Evolutionary conservation across 2,888 invertebrate species (phyloP).

Genomic region (Drosophila colorata): DNA sequence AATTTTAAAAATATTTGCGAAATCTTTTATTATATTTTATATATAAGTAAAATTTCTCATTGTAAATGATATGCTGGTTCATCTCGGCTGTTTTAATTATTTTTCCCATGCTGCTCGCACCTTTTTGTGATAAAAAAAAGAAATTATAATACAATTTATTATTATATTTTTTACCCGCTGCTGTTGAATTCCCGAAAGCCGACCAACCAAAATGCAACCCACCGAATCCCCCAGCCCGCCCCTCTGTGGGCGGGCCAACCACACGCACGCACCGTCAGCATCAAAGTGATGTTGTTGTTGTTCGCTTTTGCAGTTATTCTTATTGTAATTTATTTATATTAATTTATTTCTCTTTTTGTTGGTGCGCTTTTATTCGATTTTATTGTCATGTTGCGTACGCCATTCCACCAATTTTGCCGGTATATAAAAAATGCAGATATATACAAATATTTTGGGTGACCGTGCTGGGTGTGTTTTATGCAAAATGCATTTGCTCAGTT

Average conservation of each 20-base stretch:
- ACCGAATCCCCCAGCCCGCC: conserved; percentile 4
- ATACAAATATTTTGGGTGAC: conserved; percentile 2
- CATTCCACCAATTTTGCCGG: conserved; percentile 42
- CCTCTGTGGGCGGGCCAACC: conserved; percentile 46
- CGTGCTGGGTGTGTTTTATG: conserved; percentile 1
- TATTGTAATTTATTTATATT: conserved; percentile 44
- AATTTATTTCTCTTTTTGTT: conserved; percentile 24
- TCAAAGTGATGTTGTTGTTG: conserved; percentile 4
- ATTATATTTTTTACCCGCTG: conserved; percentile 49
- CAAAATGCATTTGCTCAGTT: conserved; percentile 1
- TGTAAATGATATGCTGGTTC: conserved; percentile 17
- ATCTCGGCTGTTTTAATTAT: not conserved
- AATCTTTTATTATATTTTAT: too few relatives aligned
- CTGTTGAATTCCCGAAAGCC: conserved; percentile 30
- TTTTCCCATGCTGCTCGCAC: not conserved
- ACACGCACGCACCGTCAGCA: conserved; percentile 37
- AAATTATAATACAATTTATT: conserved; percentile 75
- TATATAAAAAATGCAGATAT: conserved; percentile 11
- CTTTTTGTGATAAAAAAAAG: conserved; percentile 58
- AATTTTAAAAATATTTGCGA: too few relatives aligned
- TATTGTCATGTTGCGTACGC: conserved; percentile 66
- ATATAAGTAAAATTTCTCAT: not conserved
- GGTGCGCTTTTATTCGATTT: conserved; percentile 60
- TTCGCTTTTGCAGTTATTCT: conserved; percentile 13
- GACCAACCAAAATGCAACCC: conserved; percentile 65